Evolutionary conservation across 53 echinoderm and acorn worm species (phyloP), one percentile per base, ranked within the genome.

Genomic region (Stichopus horrens): DNA sequence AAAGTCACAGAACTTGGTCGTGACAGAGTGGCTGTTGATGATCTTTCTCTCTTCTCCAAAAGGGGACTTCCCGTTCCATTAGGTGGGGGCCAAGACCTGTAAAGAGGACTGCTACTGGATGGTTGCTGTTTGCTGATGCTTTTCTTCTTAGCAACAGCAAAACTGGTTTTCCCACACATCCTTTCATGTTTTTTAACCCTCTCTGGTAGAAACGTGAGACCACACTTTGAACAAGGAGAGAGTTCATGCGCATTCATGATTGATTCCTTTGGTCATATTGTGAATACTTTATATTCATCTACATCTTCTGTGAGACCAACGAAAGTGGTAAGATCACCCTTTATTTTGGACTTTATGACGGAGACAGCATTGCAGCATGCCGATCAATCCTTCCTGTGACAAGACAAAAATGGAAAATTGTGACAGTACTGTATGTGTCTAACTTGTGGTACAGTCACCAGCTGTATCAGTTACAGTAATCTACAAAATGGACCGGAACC

Each of bases 1-100:
- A 94, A 52, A 21, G 95, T 96, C 57, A 96, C 94, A 81, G 95
- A 90, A 77, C 98, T 98, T 11, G 96, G 98, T 78, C 93, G 85
- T 16, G 92, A 89, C 18, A 98, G 87, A 14, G 92, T 98, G 55
- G 96, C 89, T 83, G 98, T 94, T 66, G 90, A 65, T 68, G 98
- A 92, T 57, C 97, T 84, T 8, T 90, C 88, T 65, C 86, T 60
- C 37, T 86, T 79, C 20, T 75, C 77, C 66, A 71, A 73, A 22
- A 76, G 59, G 7, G 79, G 79, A 5, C 75, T 87, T 75, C 74
- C 53, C 21, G 51, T 71, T 21, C 58, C 76, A 18, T 88, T 88
- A 2, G 66, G 79, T 18, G 58, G 59, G 0, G 79, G 88, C 76
- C 87, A 76, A 18, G 90, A 90, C 67, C 11, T 77, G 66, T 57